A percentile compares a stretch with the other conserved stretches of the same genome.
phyloP scores from a whole-genome alignment of 1,140 invertebrate genomes.

The Atta colombica region DNA sequence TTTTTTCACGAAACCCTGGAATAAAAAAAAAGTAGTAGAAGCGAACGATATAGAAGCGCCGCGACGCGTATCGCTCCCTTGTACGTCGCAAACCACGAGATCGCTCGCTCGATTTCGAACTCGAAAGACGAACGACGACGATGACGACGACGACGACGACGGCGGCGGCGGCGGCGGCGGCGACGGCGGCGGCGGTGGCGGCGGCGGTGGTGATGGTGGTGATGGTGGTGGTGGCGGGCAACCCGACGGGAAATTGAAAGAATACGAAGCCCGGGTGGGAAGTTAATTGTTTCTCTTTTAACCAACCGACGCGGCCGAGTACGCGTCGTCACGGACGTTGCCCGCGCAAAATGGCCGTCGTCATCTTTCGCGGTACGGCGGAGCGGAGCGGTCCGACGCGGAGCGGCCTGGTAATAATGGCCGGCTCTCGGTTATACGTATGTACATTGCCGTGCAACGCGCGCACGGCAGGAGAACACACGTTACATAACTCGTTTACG shows the following conservation, averaged over 20 bases:
- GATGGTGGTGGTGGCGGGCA: slow-evolving; percentile 14
- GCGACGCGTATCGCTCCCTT: slow-evolving; percentile 58
- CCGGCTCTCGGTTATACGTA: slow-evolving; percentile 50
- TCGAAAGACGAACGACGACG: slow-evolving; percentile 28
- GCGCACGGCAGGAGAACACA: slow-evolving; percentile 43
- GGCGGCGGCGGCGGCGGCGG: slow-evolving; percentile 1
- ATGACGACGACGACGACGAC: not conserved
- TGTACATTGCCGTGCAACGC: slow-evolving; percentile 40
- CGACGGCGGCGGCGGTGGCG: not conserved
- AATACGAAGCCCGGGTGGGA: slow-evolving; percentile 60
- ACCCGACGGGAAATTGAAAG: slow-evolving; percentile 61
- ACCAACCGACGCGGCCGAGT: slow-evolving; percentile 64
- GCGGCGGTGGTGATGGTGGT: not conserved
- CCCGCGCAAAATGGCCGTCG: slow-evolving; percentile 68
- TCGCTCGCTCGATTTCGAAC: not conserved
- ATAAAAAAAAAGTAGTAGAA: slow-evolving; percentile 32
- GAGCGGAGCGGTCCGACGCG: slow-evolving; percentile 26
- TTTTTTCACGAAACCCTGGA: slow-evolving; percentile 39
- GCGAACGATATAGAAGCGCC: slow-evolving; percentile 40
- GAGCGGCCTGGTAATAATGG: slow-evolving; percentile 62
- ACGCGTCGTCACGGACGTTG: slow-evolving; percentile 68
- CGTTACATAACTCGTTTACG: slow-evolving; percentile 63
- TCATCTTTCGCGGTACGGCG: slow-evolving; percentile 60
- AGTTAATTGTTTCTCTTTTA: slow-evolving; percentile 66
- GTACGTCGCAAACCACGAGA: slow-evolving; percentile 18